phyloP scores from a whole-genome alignment of 2,888 invertebrate genomes.

The Syrphus vitripennis region DNA sequence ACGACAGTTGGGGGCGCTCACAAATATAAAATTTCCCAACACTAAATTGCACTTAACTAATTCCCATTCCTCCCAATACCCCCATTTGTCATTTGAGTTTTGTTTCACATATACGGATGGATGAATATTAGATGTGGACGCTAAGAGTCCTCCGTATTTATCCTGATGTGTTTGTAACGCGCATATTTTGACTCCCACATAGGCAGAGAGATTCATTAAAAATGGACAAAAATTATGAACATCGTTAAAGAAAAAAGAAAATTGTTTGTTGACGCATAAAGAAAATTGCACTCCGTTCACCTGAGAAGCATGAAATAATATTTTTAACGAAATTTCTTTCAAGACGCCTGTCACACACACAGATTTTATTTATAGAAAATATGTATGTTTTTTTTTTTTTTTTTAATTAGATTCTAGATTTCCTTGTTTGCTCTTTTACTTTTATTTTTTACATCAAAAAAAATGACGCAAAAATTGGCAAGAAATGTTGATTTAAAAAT shows the following conservation, averaged over 20 bases:
- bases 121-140: not conserved
- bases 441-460: not conserved
- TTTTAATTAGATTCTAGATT: slow-evolving; percentile 48
- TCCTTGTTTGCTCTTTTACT: slow-evolving; percentile 33
- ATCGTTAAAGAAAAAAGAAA: slow-evolving; percentile 6
- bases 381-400: slow-evolving; percentile 9
- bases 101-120: not conserved
- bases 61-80: not conserved
- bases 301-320: not conserved
- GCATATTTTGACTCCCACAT: slow-evolving; percentile 24
- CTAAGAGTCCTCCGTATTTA: not conserved
- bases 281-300: slow-evolving; percentile 33
- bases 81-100: slow-evolving; percentile 10
- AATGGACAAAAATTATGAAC: slow-evolving; percentile 26
- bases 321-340: slow-evolving; percentile 1
- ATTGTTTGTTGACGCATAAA: slow-evolving; percentile 28
- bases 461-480: slow-evolving; percentile 28
- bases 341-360: not conserved
- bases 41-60: slow-evolving; percentile 33
- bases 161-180: slow-evolving; percentile 13
- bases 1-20: not conserved
- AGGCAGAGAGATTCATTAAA: not conserved
- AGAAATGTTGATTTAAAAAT: slow-evolving; percentile 9
- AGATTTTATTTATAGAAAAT: slow-evolving; percentile 2
- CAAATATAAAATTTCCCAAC: slow-evolving; percentile 19